Evolutionary conservation across 2,113 vertebrate genomes (phyloP).

Genomic region (Ptyas mucosa): DNA sequence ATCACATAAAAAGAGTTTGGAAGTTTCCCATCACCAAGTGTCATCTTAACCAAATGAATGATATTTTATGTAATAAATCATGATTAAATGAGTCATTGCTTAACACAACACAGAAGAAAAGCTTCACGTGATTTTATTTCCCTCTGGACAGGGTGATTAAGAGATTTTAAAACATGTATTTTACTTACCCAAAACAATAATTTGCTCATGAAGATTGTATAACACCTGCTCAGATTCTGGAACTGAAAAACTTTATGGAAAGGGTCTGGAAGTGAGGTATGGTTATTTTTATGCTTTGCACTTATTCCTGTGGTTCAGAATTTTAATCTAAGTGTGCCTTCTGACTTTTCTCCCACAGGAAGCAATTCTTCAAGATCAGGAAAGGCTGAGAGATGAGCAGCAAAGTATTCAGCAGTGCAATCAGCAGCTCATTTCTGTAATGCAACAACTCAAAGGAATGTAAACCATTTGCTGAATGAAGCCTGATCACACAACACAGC

Average conservation of each 20-base stretch:
- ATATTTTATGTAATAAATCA: background rate
- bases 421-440: slow-evolving; percentile 79
- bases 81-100: background rate
- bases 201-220: background rate
- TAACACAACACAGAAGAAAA: background rate
- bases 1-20: background rate
- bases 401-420: slow-evolving; percentile 71
- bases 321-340: background rate
- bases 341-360: slow-evolving; percentile 55
- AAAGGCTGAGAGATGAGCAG: slow-evolving; percentile 74
- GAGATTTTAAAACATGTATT: background rate
- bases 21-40: background rate
- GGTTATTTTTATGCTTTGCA: background rate
- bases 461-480: slow-evolving; percentile 49
- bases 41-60: background rate
- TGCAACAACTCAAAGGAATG: slow-evolving; percentile 85
- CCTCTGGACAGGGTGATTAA: background rate
- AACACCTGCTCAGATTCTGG: background rate
- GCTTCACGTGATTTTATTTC: background rate
- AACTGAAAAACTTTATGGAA: background rate
- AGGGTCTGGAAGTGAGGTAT: background rate
- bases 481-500: background rate
- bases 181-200: background rate
- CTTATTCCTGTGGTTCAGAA: background rate
- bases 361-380: slow-evolving; percentile 67